phyloP scores from a whole-genome alignment of 1,140 invertebrate genomes.

The Homarus americanus region DNA sequence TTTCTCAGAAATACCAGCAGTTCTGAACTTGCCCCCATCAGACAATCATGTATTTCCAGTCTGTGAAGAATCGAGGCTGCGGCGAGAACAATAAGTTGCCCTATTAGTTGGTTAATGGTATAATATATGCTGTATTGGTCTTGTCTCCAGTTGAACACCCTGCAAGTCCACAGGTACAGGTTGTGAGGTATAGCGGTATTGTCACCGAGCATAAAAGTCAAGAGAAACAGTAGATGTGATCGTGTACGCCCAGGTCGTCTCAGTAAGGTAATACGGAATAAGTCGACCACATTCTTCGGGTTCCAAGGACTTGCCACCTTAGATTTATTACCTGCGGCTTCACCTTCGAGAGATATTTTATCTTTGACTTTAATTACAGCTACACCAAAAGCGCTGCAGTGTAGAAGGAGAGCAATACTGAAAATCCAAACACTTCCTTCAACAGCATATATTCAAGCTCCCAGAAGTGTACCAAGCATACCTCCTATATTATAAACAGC shows the following conservation, averaged over 20 bases:
- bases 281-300: slow-evolving; percentile 12
- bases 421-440: not conserved
- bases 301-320: slow-evolving; percentile 1
- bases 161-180: slow-evolving; percentile 26
- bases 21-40: not conserved
- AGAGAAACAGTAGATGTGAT: not conserved
- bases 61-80: not conserved
- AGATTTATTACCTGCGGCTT: not conserved
- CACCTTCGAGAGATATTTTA: not conserved
- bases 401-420: not conserved
- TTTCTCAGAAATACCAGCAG: not conserved
- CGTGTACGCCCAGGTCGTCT: not conserved
- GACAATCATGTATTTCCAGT: not conserved
- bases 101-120: not conserved
- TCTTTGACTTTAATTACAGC: not conserved
- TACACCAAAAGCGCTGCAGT: not conserved
- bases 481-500: not conserved
- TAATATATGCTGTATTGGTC: not conserved
- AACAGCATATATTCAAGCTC: not conserved
- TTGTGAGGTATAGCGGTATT: not conserved
- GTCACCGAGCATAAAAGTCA: slow-evolving; percentile 1
- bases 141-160: slow-evolving; percentile 2
- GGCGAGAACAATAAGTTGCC: not conserved
- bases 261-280: not conserved
- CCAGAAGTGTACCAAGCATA: not conserved